These are phyloP conservation scores for Luscinia luscinia DNA, from an alignment of 2,797 vertebrate species.

Conservation along the genomic window DNA sequence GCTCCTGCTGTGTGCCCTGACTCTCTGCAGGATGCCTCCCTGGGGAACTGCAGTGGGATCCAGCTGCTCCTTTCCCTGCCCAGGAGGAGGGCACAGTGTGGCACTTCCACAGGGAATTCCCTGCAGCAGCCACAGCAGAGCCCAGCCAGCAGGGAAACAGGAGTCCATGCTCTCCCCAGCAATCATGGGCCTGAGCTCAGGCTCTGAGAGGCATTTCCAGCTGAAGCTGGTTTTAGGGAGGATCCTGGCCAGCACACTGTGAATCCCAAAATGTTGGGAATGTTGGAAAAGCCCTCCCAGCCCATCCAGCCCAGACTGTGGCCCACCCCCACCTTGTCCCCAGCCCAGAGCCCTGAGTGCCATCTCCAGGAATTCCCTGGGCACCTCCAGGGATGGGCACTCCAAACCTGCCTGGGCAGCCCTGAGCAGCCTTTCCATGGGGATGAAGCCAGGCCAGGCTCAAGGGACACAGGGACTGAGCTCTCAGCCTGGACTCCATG, in stretches of 20 bases:
- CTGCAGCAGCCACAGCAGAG: background rate
- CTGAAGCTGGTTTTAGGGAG: background rate
- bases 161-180: background rate
- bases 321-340: fast-evolving
- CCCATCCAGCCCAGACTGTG: background rate
- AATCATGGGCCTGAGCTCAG: background rate
- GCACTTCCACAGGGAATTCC: fast-evolving
- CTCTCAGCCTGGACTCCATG: fast-evolving
- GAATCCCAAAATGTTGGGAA: background rate
- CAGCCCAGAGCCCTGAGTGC: background rate
- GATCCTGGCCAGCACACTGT: background rate
- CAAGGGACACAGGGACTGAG: background rate
- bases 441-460: background rate
- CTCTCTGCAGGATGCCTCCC: background rate
- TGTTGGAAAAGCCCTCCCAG: background rate
- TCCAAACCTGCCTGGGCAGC: background rate
- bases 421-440: background rate
- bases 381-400: background rate
- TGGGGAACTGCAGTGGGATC: background rate
- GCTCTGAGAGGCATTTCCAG: background rate
- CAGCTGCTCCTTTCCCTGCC: fast-evolving
- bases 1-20: background rate
- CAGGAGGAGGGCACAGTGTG: fast-evolving
- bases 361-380: background rate
- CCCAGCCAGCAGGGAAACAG: background rate